Base-by-base conservation (phyloP, 2,797 vertebrate species). In the Acrossocheilus wenchowensis region DNA sequence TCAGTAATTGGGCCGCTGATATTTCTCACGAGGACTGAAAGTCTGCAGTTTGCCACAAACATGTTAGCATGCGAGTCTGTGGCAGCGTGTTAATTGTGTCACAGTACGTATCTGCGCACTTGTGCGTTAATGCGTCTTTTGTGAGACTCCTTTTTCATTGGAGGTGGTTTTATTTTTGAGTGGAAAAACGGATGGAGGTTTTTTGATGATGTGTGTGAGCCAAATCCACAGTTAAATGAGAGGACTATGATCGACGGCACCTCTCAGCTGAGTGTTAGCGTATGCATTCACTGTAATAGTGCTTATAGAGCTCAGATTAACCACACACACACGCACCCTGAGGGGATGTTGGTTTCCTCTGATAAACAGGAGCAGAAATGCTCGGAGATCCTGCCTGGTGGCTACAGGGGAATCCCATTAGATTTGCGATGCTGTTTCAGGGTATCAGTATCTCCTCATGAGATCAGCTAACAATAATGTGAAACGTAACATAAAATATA, bases 281-380 rank as follows among this genome's bases (percentile, higher is more conserved):
- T 39, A 68, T 48, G 23, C 26, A 11, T 77, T 84, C 43, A 39
- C 62, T 68, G 62, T 77, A 84, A 69, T 30, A 68, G 82, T 52
- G 45, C 52, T 36, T 75, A 36, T 57, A 68, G 57, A 54, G 34
- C 62, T 30, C 36, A 62, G 78, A 73, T 69, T 71, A 26, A 60
- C 64, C 77, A 48, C 64, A 78, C 78, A 48, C 66, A 10, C 6
- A 66, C n/a, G 45, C 36, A 78, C 81, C 88, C 82, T 78, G 68
- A 82, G 86, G 89, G 84, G 78, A 77, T 85, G 73, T 88, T 89
- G 88, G 84, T 86, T 90, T 88, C 84, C 82, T 69, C 60, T 83
- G 84, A 89, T 90, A 86, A 87, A 82, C 50, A 57, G 2, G 39
- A 83, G 80, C 57, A 78, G 26, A 82, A 78, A 82, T 68, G 80